These are phyloP conservation scores for Cebus imitator DNA, from an alignment of 2,113 vertebrate genomes.

Conservation along the genomic window DNA sequence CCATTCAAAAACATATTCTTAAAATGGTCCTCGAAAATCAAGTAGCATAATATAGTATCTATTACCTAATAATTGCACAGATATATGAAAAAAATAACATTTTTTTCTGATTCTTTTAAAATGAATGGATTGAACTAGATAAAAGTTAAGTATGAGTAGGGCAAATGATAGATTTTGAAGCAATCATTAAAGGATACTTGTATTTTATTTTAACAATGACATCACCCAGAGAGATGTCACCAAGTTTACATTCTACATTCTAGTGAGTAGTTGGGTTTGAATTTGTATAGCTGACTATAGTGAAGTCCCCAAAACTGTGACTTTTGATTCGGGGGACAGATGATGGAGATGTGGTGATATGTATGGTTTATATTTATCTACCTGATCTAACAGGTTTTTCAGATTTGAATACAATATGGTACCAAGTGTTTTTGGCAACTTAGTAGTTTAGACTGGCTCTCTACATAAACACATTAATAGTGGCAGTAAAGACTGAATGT, in stretches of 20 bases:
- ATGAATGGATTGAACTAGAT: neutral
- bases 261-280: neutral
- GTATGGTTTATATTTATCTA: neutral
- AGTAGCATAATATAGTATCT: neutral
- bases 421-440: neutral
- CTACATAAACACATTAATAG: neutral
- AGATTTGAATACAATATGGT: neutral
- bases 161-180: neutral
- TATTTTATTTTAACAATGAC: neutral
- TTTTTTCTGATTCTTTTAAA: too few species aligned
- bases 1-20: neutral
- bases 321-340: neutral
- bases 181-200: neutral
- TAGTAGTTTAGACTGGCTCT: neutral
- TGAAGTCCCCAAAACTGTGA: neutral
- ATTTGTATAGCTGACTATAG: neutral
- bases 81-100: neutral
- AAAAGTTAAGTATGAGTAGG: neutral
- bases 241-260: neutral
- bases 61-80: neutral
- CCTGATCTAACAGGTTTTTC: neutral
- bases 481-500: neutral
- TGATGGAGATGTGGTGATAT: neutral
- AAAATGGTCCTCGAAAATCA: neutral
- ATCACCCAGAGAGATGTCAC: neutral